Conservation (phyloP, 1,140 invertebrate species). For the Rhagoletis zephyria region DNA sequence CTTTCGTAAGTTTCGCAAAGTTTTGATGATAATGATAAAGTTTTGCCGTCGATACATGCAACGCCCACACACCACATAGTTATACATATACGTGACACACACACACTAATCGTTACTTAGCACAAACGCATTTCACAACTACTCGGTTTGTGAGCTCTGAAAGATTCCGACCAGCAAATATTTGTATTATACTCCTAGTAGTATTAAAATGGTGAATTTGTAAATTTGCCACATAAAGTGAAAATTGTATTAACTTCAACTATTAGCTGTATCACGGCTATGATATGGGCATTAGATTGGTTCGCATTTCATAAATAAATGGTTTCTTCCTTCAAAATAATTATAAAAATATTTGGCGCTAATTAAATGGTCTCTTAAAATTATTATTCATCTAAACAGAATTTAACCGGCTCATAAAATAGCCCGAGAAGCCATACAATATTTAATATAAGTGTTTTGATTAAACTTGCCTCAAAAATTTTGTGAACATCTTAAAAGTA, state of each 20-base stretch:
- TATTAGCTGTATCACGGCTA: neutral
- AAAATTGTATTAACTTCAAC: constrained; percentile 24
- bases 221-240: constrained; percentile 30
- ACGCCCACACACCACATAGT: neutral
- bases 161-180: constrained; percentile 3
- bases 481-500: too few relatives aligned
- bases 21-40: constrained; percentile 49
- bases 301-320: too few relatives aligned
- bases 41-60: neutral
- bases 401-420: too few relatives aligned
- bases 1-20: neutral
- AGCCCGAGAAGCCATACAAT: too few relatives aligned
- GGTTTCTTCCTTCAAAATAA: too few relatives aligned
- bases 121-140: neutral
- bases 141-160: neutral
- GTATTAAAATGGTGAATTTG: neutral
- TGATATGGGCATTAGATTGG: neutral
- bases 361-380: too few relatives aligned
- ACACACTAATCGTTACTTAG: neutral
- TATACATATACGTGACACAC: too few relatives aligned
- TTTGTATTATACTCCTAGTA: neutral
- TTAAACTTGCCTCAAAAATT: too few relatives aligned
- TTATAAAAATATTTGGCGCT: too few relatives aligned
- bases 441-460: too few relatives aligned
- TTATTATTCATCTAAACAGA: too few relatives aligned